Percentiles rank a stretch among this genome's conserved stretches.
phyloP scores from a whole-genome alignment of 2,888 invertebrate species.

The Limnephilus marmoratus region DNA sequence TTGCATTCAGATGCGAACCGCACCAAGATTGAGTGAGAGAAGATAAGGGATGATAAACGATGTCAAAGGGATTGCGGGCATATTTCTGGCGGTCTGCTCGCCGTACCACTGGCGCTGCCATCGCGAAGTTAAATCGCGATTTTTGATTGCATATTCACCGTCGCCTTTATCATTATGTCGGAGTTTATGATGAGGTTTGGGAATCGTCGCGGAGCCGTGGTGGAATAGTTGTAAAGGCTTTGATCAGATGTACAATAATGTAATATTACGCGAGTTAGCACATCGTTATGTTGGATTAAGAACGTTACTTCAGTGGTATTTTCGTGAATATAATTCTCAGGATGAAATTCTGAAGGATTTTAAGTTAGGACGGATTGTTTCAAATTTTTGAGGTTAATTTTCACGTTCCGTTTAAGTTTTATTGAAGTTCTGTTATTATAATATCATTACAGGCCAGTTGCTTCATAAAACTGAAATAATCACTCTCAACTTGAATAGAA shows the following conservation, averaged over 20 bases:
- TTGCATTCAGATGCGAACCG: slow-evolving; percentile 60
- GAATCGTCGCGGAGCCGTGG: neutral
- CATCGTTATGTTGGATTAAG: neutral
- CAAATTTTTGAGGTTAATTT: no score
- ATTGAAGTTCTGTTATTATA: no score
- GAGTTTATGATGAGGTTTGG: neutral
- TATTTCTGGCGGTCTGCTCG: neutral
- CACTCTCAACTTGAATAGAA: no score
- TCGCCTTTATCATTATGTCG: neutral
- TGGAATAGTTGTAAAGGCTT: neutral
- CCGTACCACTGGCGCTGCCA: neutral
- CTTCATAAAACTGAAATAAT: no score
- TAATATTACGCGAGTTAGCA: neutral
- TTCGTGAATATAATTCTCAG: no score
- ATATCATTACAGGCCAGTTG: no score
- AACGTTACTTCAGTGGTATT: no score
- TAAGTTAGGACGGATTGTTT: no score
- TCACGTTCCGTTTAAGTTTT: no score
- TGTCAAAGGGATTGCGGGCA: slow-evolving; percentile 57
- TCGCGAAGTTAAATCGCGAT: neutral
- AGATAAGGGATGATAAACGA: slow-evolving; percentile 55
- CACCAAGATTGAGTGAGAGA: slow-evolving; percentile 61
- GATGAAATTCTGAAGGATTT: no score
- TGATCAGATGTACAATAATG: neutral
- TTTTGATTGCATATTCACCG: neutral